phyloP scores from a whole-genome alignment of 2,888 invertebrate species.

The Bedellia somnulentella region DNA sequence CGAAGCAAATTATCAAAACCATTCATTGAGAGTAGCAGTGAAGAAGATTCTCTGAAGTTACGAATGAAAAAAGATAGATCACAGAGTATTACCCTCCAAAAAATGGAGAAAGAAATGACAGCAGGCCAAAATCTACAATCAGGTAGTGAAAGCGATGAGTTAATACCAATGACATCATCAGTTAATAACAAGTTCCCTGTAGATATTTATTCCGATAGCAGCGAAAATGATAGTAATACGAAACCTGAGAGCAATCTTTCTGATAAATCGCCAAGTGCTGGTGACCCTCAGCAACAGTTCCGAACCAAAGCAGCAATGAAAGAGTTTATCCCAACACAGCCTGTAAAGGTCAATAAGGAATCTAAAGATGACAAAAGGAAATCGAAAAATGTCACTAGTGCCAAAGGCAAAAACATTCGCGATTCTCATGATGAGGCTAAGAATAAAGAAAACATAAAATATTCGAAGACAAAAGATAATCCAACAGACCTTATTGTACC shows the following conservation, averaged over 20 bases:
- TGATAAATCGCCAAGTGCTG: conserved; percentile 63
- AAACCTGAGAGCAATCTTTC: conserved; percentile 62
- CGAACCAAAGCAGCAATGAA: conserved; percentile 85
- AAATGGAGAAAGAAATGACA: conserved; percentile 75
- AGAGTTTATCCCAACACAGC: conserved; percentile 67
- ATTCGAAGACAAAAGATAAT: conserved; percentile 53
- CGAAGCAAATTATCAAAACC: conserved; percentile 45
- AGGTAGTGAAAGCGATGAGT: conserved; percentile 78
- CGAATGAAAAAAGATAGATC: conserved; percentile 42
- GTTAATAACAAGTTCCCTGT: conserved; percentile 63
- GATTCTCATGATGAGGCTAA: conserved; percentile 48
- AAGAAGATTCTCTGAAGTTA: conserved; percentile 53
- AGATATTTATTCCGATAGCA: conserved; percentile 84
- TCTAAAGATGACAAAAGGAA: conserved; percentile 12
- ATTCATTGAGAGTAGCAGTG: conserved; percentile 63
- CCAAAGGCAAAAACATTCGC: conserved; percentile 28
- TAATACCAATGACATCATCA: conserved; percentile 65
- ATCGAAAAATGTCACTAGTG: conserved; percentile 10
- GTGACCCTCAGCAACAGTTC: conserved; percentile 68
- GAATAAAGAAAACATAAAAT: conserved; percentile 50
- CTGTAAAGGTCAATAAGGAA: conserved; percentile 29
- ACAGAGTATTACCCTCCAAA: conserved; percentile 65
- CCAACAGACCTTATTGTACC: conserved; percentile 87
- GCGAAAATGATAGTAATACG: conserved; percentile 59
- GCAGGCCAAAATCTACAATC: conserved; percentile 52